Conservation (phyloP, 2,888 invertebrate genomes). For the Aethes cnicana region DNA sequence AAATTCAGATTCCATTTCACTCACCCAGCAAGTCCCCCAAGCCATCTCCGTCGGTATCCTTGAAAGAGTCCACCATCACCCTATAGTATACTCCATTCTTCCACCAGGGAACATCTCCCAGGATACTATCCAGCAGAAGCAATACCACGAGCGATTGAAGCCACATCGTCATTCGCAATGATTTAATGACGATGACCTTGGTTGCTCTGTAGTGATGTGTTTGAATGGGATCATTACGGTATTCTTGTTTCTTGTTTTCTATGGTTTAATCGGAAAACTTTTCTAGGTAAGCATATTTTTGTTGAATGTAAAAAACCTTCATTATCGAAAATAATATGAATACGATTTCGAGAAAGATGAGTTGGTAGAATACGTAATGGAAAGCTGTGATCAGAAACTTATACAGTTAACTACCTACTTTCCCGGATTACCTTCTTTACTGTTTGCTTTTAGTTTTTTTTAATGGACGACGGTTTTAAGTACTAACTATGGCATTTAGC, state of each 20-base stretch:
- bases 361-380: no score
- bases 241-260: not conserved
- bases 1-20: not conserved
- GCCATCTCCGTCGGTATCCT: conserved; percentile 91
- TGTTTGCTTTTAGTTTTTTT: no score
- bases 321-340: no score
- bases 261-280: not conserved
- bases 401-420: no score
- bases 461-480: no score
- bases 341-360: no score
- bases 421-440: no score
- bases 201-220: conserved; percentile 12
- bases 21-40: conserved; percentile 92
- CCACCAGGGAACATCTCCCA: conserved; percentile 85
- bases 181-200: not conserved
- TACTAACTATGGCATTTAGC: no score
- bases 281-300: not conserved
- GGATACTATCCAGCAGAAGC: conserved; percentile 33
- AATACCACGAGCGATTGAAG: conserved; percentile 45
- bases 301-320: no score
- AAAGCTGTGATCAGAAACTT: no score
- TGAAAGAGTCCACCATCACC: conserved; percentile 91
- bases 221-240: not conserved
- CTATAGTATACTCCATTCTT: conserved; percentile 90
- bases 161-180: conserved; percentile 48